phyloP scores from a whole-genome alignment of 2,888 invertebrate genomes.

The Barypeithes pellucidus region DNA sequence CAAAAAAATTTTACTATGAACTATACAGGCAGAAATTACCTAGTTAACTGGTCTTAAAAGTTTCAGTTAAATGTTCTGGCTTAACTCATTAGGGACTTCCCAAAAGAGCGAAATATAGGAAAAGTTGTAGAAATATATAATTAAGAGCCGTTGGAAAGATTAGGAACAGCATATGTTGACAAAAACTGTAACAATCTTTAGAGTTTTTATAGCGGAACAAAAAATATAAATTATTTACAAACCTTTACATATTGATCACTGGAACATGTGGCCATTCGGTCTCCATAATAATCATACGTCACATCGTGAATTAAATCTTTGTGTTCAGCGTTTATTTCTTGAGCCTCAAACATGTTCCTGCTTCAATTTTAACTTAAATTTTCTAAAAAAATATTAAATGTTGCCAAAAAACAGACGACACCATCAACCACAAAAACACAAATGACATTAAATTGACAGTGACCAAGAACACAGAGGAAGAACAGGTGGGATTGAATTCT shows the following conservation, averaged over 20 bases:
- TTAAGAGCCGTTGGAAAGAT: too few relatives aligned
- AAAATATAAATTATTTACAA: slow-evolving; percentile 57
- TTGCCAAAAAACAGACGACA: not conserved
- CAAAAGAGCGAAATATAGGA: too few relatives aligned
- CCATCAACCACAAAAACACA: not conserved
- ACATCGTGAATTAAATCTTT: slow-evolving; percentile 99
- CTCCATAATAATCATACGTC: slow-evolving; percentile 97
- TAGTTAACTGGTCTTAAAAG: too few relatives aligned
- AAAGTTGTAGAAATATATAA: too few relatives aligned
- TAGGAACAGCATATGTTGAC: not conserved
- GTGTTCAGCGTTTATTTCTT: slow-evolving; percentile 93
- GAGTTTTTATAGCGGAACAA: not conserved
- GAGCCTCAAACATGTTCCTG: slow-evolving; percentile 75
- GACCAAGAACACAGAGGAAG: too few relatives aligned
- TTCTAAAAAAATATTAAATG: not conserved
- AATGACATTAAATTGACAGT: too few relatives aligned
- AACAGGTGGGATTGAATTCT: too few relatives aligned
- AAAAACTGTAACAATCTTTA: not conserved
- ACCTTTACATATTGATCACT: slow-evolving; percentile 99
- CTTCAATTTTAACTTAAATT: not conserved
- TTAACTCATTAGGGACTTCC: too few relatives aligned
- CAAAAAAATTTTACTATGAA: not conserved
- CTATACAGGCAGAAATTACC: too few relatives aligned
- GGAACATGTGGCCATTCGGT: slow-evolving; percentile 98
- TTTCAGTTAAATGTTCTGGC: too few relatives aligned